These are phyloP conservation scores for Terebella lapidaria DNA, from an alignment of 2,888 invertebrate species.

Conservation along the genomic window DNA sequence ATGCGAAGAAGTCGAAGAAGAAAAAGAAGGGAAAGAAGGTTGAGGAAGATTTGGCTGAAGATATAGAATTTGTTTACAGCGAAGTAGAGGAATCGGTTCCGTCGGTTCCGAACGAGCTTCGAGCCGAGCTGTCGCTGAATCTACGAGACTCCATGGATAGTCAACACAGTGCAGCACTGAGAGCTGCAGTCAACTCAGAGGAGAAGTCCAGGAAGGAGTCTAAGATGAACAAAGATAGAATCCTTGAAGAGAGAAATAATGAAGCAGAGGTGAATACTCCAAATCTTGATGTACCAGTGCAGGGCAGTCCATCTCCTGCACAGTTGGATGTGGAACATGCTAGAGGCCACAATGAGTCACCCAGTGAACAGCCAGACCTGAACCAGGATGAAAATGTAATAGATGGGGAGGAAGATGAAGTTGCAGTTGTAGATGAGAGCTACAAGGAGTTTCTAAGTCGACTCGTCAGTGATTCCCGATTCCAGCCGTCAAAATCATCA, in stretches of 20 bases:
- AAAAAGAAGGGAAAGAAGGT: not conserved
- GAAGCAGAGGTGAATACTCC: not conserved
- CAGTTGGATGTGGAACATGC: no score
- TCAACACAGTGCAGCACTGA: not conserved
- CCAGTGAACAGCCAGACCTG: no score
- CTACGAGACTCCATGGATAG: not conserved
- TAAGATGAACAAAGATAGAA: not conserved
- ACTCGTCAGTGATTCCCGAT: not conserved
- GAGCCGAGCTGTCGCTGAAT: constrained; percentile 1
- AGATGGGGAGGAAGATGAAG: not conserved
- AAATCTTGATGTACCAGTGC: not conserved
- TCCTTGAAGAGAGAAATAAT: no score
- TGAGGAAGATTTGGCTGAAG: no score
- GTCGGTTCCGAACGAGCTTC: not conserved
- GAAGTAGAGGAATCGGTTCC: not conserved
- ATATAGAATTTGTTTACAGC: not conserved
- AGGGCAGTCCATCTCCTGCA: no score
- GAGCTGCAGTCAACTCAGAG: not conserved
- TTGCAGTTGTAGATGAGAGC: not conserved
- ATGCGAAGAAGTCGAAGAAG: not conserved
- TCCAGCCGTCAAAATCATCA: not conserved
- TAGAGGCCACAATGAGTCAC: not conserved
- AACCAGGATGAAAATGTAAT: not conserved
- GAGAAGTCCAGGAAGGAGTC: not conserved
- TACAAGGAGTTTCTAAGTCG: not conserved